Percentiles rank a stretch among this genome's conserved stretches.
phyloP scores from a whole-genome alignment of 35 echinoderm and acorn worm species.

The Ophiothrix spiculata region DNA sequence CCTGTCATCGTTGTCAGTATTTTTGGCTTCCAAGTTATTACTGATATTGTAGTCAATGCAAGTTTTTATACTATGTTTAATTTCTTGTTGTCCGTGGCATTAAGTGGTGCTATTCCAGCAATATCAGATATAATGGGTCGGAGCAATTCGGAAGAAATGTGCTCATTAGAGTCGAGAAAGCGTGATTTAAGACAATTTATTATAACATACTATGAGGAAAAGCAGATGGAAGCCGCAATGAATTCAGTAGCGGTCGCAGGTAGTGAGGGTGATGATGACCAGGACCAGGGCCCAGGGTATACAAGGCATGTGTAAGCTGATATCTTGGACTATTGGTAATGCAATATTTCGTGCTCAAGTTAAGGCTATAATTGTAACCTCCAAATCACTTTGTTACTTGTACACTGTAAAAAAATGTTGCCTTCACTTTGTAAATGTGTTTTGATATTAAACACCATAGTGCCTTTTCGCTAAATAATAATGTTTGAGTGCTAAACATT shows the following conservation, averaged over 20 bases:
- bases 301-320: too few relatives aligned
- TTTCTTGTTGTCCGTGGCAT: not conserved
- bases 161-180: not conserved
- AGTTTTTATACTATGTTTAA: not conserved
- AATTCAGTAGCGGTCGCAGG: not conserved
- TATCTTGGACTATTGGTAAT: too few relatives aligned
- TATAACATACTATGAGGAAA: not conserved
- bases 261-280: not conserved
- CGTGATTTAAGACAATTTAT: not conserved
- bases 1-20: not conserved
- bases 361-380: too few relatives aligned
- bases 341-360: too few relatives aligned
- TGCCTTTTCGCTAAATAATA: too few relatives aligned
- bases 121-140: not conserved
- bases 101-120: not conserved
- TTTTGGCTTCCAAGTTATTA: not conserved
- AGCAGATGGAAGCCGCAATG: not conserved
- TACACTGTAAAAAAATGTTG: too few relatives aligned
- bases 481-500: too few relatives aligned
- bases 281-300: too few relatives aligned
- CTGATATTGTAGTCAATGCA: not conserved
- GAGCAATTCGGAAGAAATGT: not conserved
- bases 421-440: too few relatives aligned
- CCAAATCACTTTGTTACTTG: too few relatives aligned
- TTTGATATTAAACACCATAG: too few relatives aligned